These are phyloP conservation scores for Pemphigus obesinymphae DNA, from an alignment of 1,140 invertebrate species.

Conservation along the genomic window DNA sequence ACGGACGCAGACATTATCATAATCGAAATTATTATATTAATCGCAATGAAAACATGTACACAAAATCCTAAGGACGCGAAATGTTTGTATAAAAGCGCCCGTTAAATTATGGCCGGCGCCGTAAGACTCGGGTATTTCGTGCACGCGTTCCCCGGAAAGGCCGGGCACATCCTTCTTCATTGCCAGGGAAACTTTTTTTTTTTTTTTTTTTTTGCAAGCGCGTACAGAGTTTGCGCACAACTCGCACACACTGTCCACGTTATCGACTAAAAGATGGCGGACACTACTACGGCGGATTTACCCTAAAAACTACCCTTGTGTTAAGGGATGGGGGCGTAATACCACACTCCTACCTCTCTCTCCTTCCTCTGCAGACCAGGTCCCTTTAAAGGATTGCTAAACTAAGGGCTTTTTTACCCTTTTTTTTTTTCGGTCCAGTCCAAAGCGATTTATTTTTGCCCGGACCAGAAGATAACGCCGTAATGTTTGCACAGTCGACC, in stretches of 20 bases:
- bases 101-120: not conserved
- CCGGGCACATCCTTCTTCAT: conserved; percentile 1
- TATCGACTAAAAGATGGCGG: conserved; percentile 41
- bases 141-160: not conserved
- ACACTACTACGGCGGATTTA: conserved; percentile 4
- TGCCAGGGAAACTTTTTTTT: not conserved
- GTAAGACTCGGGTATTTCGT: not conserved
- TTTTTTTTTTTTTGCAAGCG: not conserved
- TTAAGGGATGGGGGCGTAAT: conserved; percentile 27
- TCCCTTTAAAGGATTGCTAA: conserved; percentile 34
- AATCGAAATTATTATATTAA: conserved; percentile 22
- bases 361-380: not conserved
- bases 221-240: not conserved
- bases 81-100: not conserved
- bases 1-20: conserved; percentile 1
- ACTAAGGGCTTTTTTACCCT: conserved; percentile 39
- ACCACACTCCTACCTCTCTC: not conserved
- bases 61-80: not conserved
- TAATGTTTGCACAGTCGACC: conserved; percentile 36
- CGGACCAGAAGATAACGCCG: conserved; percentile 41
- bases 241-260: not conserved
- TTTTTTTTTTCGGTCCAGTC: conserved; percentile 32
- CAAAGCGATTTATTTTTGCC: conserved; percentile 39
- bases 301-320: conserved; percentile 34
- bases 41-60: not conserved